Conservation (phyloP, 1,140 invertebrate genomes). For the honey bee (Apis mellifera) region Amel_HAv3.1 CM009932.2:10206501-10207000, state of each 20-base stretch:
- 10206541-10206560: neutral
- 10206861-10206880: too few species aligned
- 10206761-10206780: conserved; percentile 78
- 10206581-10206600: conserved; percentile 12
- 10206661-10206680: neutral
- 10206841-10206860: neutral
- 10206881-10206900: neutral
- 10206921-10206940: neutral
- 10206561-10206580: neutral
- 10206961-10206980: conserved; percentile 41
- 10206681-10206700: conserved; percentile 47
- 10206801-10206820: conserved; percentile 35
- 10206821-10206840: conserved; percentile 9
- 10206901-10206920: neutral
- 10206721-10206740: conserved; percentile 20
- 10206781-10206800: conserved; percentile 53
- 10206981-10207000: conserved; percentile 28
- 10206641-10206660: neutral
- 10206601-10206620: neutral
- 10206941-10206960: conserved; percentile 6
- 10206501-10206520: neutral
- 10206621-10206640: neutral
- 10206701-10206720: conserved; percentile 41
- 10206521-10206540: neutral
- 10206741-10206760: conserved; percentile 62